Conservation (phyloP, 2,113 vertebrate species). For the Lathamus discolor region DNA sequence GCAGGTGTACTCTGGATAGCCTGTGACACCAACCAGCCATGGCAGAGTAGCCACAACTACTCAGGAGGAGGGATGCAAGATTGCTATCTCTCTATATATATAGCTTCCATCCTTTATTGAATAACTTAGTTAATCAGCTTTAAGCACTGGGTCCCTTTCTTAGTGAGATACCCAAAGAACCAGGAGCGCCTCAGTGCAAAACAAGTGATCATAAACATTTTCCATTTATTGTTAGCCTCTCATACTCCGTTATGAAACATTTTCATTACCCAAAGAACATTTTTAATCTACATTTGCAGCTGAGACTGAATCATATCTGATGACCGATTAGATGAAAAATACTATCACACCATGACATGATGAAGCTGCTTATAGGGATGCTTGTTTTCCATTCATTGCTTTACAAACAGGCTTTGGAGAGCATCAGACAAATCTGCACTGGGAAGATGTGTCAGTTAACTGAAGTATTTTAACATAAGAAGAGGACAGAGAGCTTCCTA, state of each 20-base stretch:
- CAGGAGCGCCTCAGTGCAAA: background rate
- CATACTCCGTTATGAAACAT: background rate
- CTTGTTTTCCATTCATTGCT: background rate
- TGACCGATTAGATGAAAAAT: background rate
- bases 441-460: background rate
- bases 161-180: background rate
- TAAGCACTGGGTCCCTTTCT: background rate
- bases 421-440: background rate
- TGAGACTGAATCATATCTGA: background rate
- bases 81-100: fast-evolving
- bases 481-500: background rate
- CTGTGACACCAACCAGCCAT: background rate
- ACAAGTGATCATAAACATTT: background rate
- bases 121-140: background rate
- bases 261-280: background rate
- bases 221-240: background rate
- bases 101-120: background rate
- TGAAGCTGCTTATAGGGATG: background rate
- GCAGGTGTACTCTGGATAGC: background rate
- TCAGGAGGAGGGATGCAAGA: background rate
- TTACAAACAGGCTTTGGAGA: background rate
- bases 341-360: background rate
- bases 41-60: background rate
- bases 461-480: background rate
- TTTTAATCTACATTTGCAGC: background rate